Conservation (phyloP, 2,113 vertebrate species). For the Sigmodon hispidus region DNA sequence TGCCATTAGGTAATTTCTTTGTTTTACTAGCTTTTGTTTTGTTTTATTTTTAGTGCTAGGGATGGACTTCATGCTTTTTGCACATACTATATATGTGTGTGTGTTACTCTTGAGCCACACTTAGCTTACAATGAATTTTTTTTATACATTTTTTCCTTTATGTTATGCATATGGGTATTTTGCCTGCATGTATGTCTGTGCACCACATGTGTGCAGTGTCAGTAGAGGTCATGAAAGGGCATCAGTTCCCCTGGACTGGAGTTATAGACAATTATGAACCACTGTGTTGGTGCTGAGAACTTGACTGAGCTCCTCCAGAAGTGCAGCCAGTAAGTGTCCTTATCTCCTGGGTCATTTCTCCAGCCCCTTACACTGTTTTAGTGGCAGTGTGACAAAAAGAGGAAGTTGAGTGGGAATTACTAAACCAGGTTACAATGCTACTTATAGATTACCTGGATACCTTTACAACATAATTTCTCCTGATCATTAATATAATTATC, state of each 20-base stretch:
- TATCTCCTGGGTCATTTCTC: neutral
- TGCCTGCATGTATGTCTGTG: neutral
- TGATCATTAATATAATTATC: slow-evolving; percentile 40
- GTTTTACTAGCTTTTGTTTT: neutral
- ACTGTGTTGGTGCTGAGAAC: neutral
- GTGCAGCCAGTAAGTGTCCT: neutral
- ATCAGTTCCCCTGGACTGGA: neutral
- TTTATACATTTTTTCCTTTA: neutral
- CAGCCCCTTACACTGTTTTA: neutral
- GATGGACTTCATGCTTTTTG: neutral
- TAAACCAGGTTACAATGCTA: neutral
- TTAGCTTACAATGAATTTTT: neutral
- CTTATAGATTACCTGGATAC: neutral
- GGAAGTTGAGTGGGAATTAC: neutral
- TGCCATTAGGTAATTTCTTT: neutral
- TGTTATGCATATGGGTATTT: neutral
- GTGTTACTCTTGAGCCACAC: neutral
- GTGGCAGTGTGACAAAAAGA: slow-evolving; percentile 8
- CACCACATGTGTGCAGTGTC: neutral
- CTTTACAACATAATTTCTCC: slow-evolving; percentile 42
- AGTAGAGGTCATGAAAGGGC: neutral
- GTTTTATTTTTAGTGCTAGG: neutral
- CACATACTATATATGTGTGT: neutral
- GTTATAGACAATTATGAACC: neutral
- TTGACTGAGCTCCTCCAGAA: neutral